Percentiles rank a stretch among this genome's conserved stretches.
These are phyloP conservation scores for Thamnophis elegans DNA, from an alignment of 2,797 vertebrate genomes.

Conservation along the genomic window DNA sequence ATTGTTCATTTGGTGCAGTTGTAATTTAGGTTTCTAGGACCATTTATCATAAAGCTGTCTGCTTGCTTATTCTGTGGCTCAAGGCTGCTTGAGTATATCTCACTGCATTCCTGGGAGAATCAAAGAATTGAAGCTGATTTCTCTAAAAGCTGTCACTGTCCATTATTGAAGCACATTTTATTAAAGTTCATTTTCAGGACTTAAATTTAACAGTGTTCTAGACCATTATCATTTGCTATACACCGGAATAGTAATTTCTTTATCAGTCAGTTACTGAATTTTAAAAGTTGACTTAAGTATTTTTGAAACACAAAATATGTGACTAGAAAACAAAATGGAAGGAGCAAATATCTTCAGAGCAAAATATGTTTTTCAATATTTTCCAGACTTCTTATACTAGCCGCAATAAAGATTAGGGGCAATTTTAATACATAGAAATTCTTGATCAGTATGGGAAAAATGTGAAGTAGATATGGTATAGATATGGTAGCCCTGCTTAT, in stretches of 20 bases:
- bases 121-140: constrained; percentile 53
- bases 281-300: constrained; percentile 48
- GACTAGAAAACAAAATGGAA: constrained; percentile 26
- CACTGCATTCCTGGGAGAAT: constrained; percentile 45
- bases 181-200: constrained; percentile 63
- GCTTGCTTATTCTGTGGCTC: constrained; percentile 61
- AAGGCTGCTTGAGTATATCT: constrained; percentile 63
- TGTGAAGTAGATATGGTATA: neutral
- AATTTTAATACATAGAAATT: rapidly evolving
- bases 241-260: constrained; percentile 53
- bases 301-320: constrained; percentile 43
- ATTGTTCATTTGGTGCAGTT: constrained; percentile 63
- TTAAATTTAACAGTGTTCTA: constrained; percentile 59
- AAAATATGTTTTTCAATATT: rapidly evolving
- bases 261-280: constrained; percentile 45
- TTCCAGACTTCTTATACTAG: neutral
- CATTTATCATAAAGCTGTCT: constrained; percentile 64
- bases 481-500: neutral
- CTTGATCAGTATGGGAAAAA: neutral
- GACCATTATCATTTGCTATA: constrained; percentile 55
- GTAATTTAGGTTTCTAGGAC: constrained; percentile 65
- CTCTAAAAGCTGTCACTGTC: constrained; percentile 61
- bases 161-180: constrained; percentile 59
- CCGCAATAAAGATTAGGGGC: neutral
- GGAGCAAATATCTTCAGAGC: neutral